Conservation (phyloP, 2,113 vertebrate genomes). For the Lepisosteus osseus region DNA sequence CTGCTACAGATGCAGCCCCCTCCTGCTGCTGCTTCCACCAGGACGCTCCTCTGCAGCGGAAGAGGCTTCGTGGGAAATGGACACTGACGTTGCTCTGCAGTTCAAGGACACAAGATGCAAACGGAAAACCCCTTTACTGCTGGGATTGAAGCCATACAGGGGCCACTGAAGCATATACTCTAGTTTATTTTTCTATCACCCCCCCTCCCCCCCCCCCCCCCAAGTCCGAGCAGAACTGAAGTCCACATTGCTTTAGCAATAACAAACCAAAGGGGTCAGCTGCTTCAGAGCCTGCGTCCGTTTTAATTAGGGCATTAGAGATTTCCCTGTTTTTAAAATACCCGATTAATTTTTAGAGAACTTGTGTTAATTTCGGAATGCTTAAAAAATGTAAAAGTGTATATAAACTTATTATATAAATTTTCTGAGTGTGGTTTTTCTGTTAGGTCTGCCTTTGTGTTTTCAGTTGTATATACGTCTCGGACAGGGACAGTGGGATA, state of each 20-base stretch:
- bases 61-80: neutral
- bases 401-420: slow-evolving; percentile 74
- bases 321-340: neutral
- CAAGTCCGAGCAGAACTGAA: slow-evolving; percentile 49
- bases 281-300: slow-evolving; percentile 31
- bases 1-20: neutral
- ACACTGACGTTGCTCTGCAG: neutral
- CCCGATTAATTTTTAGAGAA: slow-evolving; percentile 44
- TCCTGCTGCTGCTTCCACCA: slow-evolving; percentile 9
- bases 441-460: slow-evolving; percentile 20
- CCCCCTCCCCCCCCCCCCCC: slow-evolving; percentile 29
- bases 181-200: slow-evolving; percentile 40
- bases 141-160: neutral
- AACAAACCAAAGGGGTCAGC: slow-evolving; percentile 69
- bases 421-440: slow-evolving; percentile 32
- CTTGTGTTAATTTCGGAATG: slow-evolving; percentile 51
- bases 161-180: neutral
- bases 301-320: slow-evolving; percentile 55
- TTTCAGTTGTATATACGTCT: slow-evolving; percentile 15
- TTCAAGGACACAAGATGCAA: neutral
- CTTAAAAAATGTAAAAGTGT: slow-evolving; percentile 70
- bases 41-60: neutral
- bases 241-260: slow-evolving; percentile 74
- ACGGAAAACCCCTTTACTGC: neutral
- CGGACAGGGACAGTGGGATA: slow-evolving; percentile 2